Conservation (phyloP, 2,797 vertebrate genomes). For the Syncerus caffer region DNA sequence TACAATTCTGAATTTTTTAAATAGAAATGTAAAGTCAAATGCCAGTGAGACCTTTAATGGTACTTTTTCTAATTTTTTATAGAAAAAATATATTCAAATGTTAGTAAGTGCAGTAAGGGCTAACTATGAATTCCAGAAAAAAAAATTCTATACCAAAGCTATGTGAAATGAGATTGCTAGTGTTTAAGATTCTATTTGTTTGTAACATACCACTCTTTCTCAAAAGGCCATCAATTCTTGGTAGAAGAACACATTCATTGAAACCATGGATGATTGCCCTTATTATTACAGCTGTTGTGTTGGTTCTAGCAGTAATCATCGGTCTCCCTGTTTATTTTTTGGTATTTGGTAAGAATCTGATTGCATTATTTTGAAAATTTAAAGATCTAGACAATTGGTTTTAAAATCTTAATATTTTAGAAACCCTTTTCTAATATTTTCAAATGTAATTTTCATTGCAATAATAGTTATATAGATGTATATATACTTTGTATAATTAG, state of each 20-base stretch:
- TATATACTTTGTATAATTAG: neutral
- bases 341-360: slow-evolving; percentile 75
- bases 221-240: slow-evolving; percentile 52
- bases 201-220: slow-evolving; percentile 35
- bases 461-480: neutral
- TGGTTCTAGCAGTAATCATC: slow-evolving; percentile 71
- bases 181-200: neutral
- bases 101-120: neutral
- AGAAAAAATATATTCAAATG: slow-evolving; percentile 6
- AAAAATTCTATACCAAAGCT: neutral
- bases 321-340: slow-evolving; percentile 78
- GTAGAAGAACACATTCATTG: slow-evolving; percentile 41
- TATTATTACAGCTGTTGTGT: slow-evolving; percentile 46
- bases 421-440: neutral
- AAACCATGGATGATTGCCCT: slow-evolving; percentile 78
- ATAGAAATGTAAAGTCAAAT: slow-evolving; percentile 16
- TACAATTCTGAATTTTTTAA: neutral
- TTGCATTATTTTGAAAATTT: neutral
- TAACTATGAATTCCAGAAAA: neutral
- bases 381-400: neutral
- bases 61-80: neutral
- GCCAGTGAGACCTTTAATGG: neutral
- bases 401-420: neutral
- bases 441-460: neutral
- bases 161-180: neutral